Percentiles rank a stretch among this genome's conserved stretches.
Conservation (phyloP, 2,797 vertebrate species). For the Melopsittacus undulatus region DNA sequence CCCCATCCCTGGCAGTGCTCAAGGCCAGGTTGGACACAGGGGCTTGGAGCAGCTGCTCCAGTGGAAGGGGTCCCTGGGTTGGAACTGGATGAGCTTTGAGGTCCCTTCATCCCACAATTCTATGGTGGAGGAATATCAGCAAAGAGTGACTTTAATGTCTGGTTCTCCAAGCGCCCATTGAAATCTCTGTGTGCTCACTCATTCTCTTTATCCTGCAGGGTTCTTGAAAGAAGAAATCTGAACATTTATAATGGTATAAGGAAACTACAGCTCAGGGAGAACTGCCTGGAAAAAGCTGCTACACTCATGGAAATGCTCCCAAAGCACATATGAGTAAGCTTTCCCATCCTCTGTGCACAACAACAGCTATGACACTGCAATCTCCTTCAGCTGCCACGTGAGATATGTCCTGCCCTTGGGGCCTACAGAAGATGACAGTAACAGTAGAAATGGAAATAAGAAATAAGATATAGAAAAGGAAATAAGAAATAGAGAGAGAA, state of each 20-base stretch:
- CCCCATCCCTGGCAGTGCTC: neutral
- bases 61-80: neutral
- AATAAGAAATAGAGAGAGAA: too few relatives aligned
- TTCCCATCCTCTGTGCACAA: neutral
- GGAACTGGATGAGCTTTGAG: neutral
- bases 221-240: neutral
- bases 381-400: neutral
- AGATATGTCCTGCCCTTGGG: neutral
- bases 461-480: neutral
- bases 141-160: neutral
- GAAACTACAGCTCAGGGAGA: neutral
- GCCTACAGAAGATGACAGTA: neutral
- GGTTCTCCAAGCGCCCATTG: neutral
- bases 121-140: neutral
- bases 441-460: neutral
- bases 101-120: neutral
- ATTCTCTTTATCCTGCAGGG: fast-evolving
- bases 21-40: neutral
- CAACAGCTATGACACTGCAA: neutral
- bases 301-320: neutral
- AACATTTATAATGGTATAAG: neutral
- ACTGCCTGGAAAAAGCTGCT: neutral
- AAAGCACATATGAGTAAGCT: neutral
- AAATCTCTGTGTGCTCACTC: neutral
- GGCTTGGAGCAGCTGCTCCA: neutral